Conservation (phyloP, 2,113 vertebrate species). For the Porphyrio hochstetteri region DNA sequence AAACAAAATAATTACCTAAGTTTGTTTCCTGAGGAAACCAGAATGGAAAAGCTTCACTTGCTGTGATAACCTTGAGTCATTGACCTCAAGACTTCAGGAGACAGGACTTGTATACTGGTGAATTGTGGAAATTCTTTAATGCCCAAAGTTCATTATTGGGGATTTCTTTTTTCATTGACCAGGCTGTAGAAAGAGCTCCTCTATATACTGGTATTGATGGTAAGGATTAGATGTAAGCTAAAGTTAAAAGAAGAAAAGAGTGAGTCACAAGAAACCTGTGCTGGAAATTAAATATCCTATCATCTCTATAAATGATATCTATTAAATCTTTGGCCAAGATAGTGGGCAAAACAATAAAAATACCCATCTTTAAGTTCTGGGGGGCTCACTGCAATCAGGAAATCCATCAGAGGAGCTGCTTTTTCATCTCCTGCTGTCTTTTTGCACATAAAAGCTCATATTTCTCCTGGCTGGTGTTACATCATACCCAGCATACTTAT, state of each 20-base stretch:
- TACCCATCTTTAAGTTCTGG: neutral
- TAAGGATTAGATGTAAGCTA: neutral
- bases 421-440: slow-evolving; percentile 36
- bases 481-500: neutral
- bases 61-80: neutral
- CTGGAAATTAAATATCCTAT: neutral
- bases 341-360: slow-evolving; percentile 21
- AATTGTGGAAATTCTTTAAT: neutral
- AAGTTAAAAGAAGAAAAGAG: neutral
- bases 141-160: neutral
- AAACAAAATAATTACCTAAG: neutral
- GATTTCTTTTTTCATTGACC: neutral
- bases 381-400: neutral
- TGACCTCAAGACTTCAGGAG: neutral
- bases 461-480: neutral
- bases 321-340: neutral
- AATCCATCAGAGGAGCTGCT: slow-evolving; percentile 12
- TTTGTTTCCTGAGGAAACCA: neutral
- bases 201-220: neutral
- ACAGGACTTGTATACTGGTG: neutral
- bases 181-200: neutral
- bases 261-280: neutral
- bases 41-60: neutral
- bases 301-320: slow-evolving; percentile 12
- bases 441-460: slow-evolving; percentile 16